Percentiles rank a stretch among this genome's conserved stretches.
Evolutionary conservation across 1,140 invertebrate species (phyloP).

Genomic region (Ganaspis sp.): DNA sequence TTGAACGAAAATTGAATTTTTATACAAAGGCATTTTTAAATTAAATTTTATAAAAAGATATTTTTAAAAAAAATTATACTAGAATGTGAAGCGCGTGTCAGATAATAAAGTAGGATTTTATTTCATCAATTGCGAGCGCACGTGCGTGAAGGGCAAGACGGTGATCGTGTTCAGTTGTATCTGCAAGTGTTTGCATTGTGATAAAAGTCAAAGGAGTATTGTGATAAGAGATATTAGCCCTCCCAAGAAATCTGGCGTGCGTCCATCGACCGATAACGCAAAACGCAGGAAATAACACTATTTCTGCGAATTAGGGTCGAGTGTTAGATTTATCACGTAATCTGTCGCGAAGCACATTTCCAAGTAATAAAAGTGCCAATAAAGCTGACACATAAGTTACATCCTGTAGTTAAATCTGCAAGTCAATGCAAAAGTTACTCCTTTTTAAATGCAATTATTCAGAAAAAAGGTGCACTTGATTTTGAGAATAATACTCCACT

Average conservation of each 20-base stretch:
- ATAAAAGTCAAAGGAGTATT: not conserved
- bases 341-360: not conserved
- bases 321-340: not conserved
- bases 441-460: too few species aligned
- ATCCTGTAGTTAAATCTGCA: not conserved
- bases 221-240: constrained; percentile 15
- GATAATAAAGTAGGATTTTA: constrained; percentile 1
- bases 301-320: not conserved
- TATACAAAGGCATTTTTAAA: not conserved
- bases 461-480: too few species aligned
- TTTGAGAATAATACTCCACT: too few species aligned
- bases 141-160: constrained; percentile 2
- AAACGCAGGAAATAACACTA: not conserved
- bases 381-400: not conserved
- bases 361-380: not conserved
- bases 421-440: too few species aligned
- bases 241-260: not conserved
- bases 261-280: constrained; percentile 2
- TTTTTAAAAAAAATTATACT: not conserved
- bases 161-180: not conserved
- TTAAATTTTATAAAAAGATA: not conserved
- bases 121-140: constrained; percentile 1
- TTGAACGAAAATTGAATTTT: not conserved
- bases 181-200: constrained; percentile 3
- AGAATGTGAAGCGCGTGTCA: not conserved